Base-by-base conservation (phyloP, 2,113 vertebrate genomes). In the Lontra canadensis region DNA sequence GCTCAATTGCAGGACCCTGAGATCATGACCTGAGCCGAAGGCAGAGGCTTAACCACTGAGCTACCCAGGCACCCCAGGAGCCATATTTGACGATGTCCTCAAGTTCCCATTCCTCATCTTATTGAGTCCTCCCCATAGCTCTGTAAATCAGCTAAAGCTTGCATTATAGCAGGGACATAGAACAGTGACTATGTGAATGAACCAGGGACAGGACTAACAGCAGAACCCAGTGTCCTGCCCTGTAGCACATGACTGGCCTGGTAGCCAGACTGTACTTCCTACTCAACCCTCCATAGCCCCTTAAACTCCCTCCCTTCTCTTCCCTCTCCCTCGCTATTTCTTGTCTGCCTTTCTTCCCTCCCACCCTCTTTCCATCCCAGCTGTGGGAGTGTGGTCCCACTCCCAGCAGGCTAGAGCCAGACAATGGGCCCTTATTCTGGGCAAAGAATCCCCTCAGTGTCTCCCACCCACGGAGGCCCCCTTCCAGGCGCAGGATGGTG, bases 381-480 rank as follows among this genome's bases (percentile, higher is more conserved):
- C 92, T 97, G 95, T 96, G 95, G 81, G 80, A 76, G 80, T 81
- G 79, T 94, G 82, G 86, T 92, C 47, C 31, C 18, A 80, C 13
- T 94, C 69, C 71, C 69, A 95, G 74, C 87, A 92, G 92, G 76
- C 96, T 67, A 61, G 67, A 81, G 85, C 31, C 44, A 85, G 52
- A 98, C 97, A 98, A 98, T 97, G 71, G 67, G 84, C 96, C 73
- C 65, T 98, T 98, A 82, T 97, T 97, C 96, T 92, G 81, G 86
- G 52, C 65, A 90, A 97, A 97, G 97, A 98, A 98, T 95, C 71
- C 71, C 78, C 55, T 67, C 88, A 97, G 96, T 98, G 97, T 98
- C 85, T 97, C 87, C 84, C 87, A 86, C 89, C 73, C 92, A 84
- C 84, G 10, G 67, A 95, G 34, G 93, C 39, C 31, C 67, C 55